Evolutionary conservation across 2,113 vertebrate species (phyloP), one percentile per base, ranked within the genome.

Genomic region (Gila orcuttii): DNA sequence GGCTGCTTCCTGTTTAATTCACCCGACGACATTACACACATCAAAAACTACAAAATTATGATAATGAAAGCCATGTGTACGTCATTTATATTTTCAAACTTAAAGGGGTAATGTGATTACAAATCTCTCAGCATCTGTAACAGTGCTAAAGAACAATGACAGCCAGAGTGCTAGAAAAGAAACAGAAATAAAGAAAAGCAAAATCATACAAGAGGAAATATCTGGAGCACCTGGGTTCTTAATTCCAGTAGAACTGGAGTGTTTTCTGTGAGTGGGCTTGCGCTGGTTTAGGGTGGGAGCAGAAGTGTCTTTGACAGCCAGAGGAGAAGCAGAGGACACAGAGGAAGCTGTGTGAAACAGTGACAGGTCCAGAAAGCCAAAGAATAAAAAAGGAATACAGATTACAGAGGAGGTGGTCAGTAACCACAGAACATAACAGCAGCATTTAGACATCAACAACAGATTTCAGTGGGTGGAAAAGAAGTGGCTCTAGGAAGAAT

Each of bases 1-100:
- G 96, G 79, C 21, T n/a, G 15, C 93, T 94, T 64, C 93, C 97
- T 98, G 89, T 21, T 1, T 83, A 28, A 83, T 6, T 84, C 6
- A 47, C 25, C 59, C 79, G 36, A 60, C 19, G 82, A 79, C 64
- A 50, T 69, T 74, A 82, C 36, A 74, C 66, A 81, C 68, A 74
- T 60, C 33, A 75, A 79, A 68, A 15, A 47, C 23, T 25, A 8
- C 6, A 15, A 47, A 28, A 47, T 21, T 42, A 23, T 36, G 6
- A 74, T 25, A 74, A 74, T 47, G 23, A 74, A 47, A 47, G 12
- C 42, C 42, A 47, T 74, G 71, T 74, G 23, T 25, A 47, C 6
- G 3, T 74, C 71, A 74, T 74, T 82, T 47, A 64, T 28, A 64
- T 47, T 80, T 64, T 64, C 59, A 80, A 19, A 80, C n/a, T 17